Evolutionary conservation across 2,113 vertebrate species (phyloP), one percentile per base, ranked within the genome.

Genomic region (Furnarius figulus): DNA sequence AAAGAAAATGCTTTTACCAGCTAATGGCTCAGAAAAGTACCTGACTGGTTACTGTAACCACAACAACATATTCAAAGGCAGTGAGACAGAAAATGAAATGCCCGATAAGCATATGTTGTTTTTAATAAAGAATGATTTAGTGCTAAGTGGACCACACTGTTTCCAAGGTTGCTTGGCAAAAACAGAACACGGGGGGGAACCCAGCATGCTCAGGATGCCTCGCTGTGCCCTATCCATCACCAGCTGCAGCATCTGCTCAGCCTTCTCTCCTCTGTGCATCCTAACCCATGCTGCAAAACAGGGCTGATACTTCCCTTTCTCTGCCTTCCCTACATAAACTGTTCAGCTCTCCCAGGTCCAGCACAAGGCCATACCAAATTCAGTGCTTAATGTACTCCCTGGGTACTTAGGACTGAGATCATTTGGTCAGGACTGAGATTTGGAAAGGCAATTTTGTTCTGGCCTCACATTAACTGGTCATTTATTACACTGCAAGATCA

Each of bases 1-100:
- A 93, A 86, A 65, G 39, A 90, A 95, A 95, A 88, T 63, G 93
- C 71, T 95, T 96, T 96, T 92, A 88, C 92, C 92, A 95, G 90
- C 59, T 95, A 96, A 95, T 92, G 85, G 92, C 74, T 94, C 75
- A 83, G 83, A 88, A 96, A 84, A 94, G 90, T 75, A 79, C 95
- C 91, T 2, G 27, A 68, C 75, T 96, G 88, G 85, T 92, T 93
- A 75, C 79, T 39, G 92, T 81, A 96, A 92, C 95, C 95, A 95
- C 95, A 90, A 96, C 92, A 86, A 92, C n/a, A 0, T 44, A 61
- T 30, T 92, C 65, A 59, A 46, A 73, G 74, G 91, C 93, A 93
- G 67, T 7, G 55, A 95, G 91, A 96, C 50, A 86, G 95, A 95
- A 96, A 87, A 91, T 77, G 71, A 94, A 91, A 85, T 72, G 72